Evolutionary conservation across 2,797 vertebrate genomes (phyloP).

Genomic region (Sternarchorhynchus goeldii): DNA sequence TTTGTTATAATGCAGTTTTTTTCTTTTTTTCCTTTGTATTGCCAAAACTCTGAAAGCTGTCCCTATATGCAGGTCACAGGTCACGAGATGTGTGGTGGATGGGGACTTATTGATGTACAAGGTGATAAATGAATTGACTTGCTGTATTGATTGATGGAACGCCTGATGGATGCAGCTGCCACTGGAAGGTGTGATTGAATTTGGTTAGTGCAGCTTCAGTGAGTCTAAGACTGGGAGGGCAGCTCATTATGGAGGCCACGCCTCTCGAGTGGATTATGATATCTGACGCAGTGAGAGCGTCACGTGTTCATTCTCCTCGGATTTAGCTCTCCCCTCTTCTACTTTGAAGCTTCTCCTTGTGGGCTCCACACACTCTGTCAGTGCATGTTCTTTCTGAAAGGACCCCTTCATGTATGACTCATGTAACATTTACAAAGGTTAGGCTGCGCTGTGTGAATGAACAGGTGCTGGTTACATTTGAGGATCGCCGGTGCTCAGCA

Average conservation of each 20-base stretch:
- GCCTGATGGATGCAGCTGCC: constrained; percentile 21
- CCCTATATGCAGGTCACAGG: constrained; percentile 17
- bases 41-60: neutral
- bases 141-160: constrained; percentile 40
- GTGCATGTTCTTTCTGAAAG: constrained; percentile 41
- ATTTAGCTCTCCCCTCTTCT: neutral
- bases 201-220: constrained; percentile 4
- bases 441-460: constrained; percentile 6
- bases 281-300: neutral
- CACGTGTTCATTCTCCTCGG: constrained; percentile 5
- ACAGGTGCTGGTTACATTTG: constrained; percentile 7
- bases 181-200: constrained; percentile 26
- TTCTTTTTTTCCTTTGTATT: constrained; percentile 13
- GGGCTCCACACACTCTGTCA: constrained; percentile 49
- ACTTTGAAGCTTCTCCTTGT: constrained; percentile 20
- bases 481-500: neutral
- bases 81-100: constrained; percentile 19
- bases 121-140: constrained; percentile 49
- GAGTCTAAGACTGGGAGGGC: neutral
- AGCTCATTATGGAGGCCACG: neutral
- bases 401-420: constrained; percentile 1
- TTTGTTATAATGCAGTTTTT: constrained; percentile 61
- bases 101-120: constrained; percentile 19
- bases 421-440: constrained; percentile 22
- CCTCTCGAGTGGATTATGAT: constrained; percentile 5